Evolutionary conservation across 2,888 invertebrate genomes (phyloP), one percentile per base, ranked within the genome.

Genomic region (Alentia gelatinosa): DNA sequence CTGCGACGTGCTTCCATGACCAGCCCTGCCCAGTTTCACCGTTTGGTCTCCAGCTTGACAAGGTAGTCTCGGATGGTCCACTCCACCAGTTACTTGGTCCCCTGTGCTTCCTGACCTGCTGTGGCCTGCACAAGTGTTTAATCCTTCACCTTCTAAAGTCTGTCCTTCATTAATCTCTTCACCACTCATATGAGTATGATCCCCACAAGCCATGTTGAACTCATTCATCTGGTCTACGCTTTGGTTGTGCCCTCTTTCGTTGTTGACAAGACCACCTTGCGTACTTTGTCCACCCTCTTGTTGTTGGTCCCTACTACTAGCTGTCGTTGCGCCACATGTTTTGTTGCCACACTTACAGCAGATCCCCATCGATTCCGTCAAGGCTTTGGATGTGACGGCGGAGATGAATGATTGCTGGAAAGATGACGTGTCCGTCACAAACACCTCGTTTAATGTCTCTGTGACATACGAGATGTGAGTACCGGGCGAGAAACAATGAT

Each of bases 381-480:
- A 47, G 19, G 86, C 86, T 42, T 86, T 86, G 3, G 86, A 86
- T 1, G 86, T 86, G 15, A 86, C 86, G 33, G 86, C 86, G 9
- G 86, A 86, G 12, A 86, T 86, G 86, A 86, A 86, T 9, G 86
- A 86, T 30, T 42, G 42, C 35, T 86, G 86, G 86, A 86, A 86
- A 50, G 75, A 26, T 30, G 56, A 39, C 15, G 89, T 37, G 42
- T 92, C 92, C 1, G 92, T 91, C 30, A 91, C 79, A 79, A 92
- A 92, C 33, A 91, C 84, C 75, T 91, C 86, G 88, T 91, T 92
- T 15, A 92, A 91, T 5, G 92, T 89, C n/a, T 91, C 91, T 0
- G 92, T 92, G 40, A 92, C 90, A 47, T 90, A 92, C 15, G 92
- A 89, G 26, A 91, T 89, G 26, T 91, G 75, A 5, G 79, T 39